phyloP scores from a whole-genome alignment of 1,140 invertebrate species.

The Bombus polaris region DNA sequence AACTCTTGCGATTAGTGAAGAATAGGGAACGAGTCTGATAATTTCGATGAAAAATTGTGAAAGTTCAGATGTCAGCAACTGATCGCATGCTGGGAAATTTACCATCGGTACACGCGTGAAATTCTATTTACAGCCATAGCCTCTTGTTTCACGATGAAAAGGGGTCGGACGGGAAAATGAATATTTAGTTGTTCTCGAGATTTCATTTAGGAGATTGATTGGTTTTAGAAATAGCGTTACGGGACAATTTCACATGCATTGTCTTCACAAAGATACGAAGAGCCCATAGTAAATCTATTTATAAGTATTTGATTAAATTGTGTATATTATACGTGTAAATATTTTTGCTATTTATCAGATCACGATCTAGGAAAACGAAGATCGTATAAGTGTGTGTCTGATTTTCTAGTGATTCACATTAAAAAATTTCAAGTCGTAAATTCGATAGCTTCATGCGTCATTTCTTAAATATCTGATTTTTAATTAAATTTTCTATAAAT shows the following conservation, averaged over 20 bases:
- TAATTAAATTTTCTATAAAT: not conserved
- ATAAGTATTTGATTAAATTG: not conserved
- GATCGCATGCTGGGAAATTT: no score
- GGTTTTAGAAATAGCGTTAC: no score
- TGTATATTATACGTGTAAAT: no score
- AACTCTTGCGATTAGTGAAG: no score
- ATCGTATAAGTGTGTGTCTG: not conserved
- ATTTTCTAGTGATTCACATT: not conserved
- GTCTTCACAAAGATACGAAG: not conserved
- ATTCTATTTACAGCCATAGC: not conserved
- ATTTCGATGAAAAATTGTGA: no score
- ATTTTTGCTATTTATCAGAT: no score
- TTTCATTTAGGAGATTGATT: not conserved
- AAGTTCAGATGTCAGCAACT: no score
- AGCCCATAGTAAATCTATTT: not conserved
- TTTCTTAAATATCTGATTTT: not conserved
- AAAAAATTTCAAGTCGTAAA: no score
- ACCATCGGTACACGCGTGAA: no score
- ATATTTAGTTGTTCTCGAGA: not conserved
- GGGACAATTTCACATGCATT: not conserved
- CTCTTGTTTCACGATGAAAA: conserved; percentile 13
- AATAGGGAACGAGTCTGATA: no score
- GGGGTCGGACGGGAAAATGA: not conserved
- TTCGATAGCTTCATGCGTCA: no score
- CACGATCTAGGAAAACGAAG: no score